These are phyloP conservation scores for Drosophila ohnishii DNA, from an alignment of 1,140 invertebrate species.

Conservation along the genomic window DNA sequence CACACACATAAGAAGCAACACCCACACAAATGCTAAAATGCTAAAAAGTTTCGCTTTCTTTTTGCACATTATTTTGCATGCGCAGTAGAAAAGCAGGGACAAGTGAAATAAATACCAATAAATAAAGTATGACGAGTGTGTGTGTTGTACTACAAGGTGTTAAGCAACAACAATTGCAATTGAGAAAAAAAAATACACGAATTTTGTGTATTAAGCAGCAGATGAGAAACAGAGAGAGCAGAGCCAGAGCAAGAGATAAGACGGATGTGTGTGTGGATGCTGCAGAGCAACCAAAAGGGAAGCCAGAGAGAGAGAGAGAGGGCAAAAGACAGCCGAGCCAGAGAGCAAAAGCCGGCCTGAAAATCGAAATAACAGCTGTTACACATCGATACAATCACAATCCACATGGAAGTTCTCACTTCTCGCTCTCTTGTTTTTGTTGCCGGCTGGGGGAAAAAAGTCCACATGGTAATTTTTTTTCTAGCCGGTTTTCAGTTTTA, in stretches of 20 bases:
- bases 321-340: neutral
- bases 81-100: conserved; percentile 65
- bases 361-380: conserved; percentile 47
- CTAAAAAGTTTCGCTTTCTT: conserved; percentile 78
- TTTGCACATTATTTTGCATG: conserved; percentile 80
- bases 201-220: conserved; percentile 43
- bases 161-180: conserved; percentile 48
- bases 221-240: neutral
- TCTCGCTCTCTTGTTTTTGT: conserved; percentile 19
- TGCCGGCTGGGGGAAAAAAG: conserved; percentile 11
- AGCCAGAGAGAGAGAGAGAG: conserved; percentile 1
- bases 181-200: conserved; percentile 40
- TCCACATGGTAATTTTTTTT: conserved; percentile 26
- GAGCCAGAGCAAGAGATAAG: neutral
- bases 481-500: conserved; percentile 24
- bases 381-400: conserved; percentile 34
- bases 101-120: conserved; percentile 48
- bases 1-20: conserved; percentile 10
- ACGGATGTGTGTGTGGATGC: conserved; percentile 11
- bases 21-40: conserved; percentile 11
- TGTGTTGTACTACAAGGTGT: conserved; percentile 38
- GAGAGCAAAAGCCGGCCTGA: conserved; percentile 36
- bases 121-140: conserved; percentile 26
- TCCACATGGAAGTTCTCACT: conserved; percentile 36
- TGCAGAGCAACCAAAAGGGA: neutral